These are phyloP conservation scores for Zaprionus bogoriensis DNA, from an alignment of 2,888 invertebrate genomes.

Conservation along the genomic window DNA sequence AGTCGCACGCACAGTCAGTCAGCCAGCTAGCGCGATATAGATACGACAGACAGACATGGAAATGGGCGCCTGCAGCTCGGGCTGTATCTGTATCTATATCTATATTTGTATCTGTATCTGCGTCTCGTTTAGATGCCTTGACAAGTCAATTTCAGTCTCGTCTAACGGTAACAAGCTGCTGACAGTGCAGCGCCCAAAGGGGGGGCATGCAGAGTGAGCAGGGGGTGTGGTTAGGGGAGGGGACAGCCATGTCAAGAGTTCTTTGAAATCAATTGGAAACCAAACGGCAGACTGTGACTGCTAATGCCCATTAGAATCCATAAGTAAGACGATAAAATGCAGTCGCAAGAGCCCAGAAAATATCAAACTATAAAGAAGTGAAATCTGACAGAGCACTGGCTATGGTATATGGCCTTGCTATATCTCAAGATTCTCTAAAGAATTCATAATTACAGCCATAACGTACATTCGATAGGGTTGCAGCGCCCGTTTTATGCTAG, in stretches of 20 bases:
- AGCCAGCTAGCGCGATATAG: not conserved
- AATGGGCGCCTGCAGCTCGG: constrained; percentile 39
- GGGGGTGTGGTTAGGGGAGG: not conserved
- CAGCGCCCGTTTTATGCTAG: no score
- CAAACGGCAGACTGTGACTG: constrained; percentile 2
- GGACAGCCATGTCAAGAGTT: not conserved
- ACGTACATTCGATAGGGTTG: no score
- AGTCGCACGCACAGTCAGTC: not conserved
- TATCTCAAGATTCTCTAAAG: not conserved
- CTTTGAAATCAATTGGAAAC: not conserved
- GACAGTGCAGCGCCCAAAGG: constrained; percentile 25
- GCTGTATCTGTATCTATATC: constrained; percentile 19
- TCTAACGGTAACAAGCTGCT: constrained; percentile 59
- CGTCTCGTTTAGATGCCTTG: constrained; percentile 48
- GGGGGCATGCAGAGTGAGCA: not conserved
- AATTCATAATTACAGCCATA: no score
- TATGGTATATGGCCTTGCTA: no score
- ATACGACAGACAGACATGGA: constrained; percentile 36
- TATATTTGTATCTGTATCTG: constrained; percentile 26
- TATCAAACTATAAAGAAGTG: not conserved
- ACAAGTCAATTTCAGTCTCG: constrained; percentile 57
- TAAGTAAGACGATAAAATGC: constrained; percentile 18
- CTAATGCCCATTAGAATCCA: constrained; percentile 27
- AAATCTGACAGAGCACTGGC: not conserved
- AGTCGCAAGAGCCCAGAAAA: no score